Evolutionary conservation across 1,140 invertebrate genomes (phyloP).

Genomic region (Drosophila parabipectinata): DNA sequence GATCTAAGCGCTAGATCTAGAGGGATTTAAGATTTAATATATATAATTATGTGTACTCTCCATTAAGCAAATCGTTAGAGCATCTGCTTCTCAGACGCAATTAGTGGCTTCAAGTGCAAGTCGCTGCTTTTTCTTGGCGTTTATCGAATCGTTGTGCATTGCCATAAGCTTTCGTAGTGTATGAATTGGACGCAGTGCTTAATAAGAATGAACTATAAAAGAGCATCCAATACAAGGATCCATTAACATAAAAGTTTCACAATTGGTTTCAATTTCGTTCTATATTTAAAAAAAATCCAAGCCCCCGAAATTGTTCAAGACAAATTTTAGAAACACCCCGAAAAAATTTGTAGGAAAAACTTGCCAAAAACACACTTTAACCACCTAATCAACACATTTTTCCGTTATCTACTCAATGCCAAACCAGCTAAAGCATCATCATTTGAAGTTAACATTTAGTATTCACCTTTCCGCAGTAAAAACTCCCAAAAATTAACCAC

Average conservation of each 20-base stretch:
- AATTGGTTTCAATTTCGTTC: slow-evolving; percentile 83
- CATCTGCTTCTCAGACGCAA: slow-evolving; percentile 47
- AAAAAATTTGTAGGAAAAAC: slow-evolving; percentile 18
- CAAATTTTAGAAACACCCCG: slow-evolving; percentile 7
- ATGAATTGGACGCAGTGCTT: slow-evolving; percentile 70
- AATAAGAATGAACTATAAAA: slow-evolving; percentile 31
- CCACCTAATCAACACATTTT: slow-evolving; percentile 35
- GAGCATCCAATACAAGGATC: slow-evolving; percentile 46
- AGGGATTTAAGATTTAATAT: slow-evolving; percentile 8
- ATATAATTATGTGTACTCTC: slow-evolving; percentile 11
- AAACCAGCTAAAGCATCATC: slow-evolving; percentile 34
- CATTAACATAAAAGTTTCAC: slow-evolving; percentile 47
- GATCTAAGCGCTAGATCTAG: slow-evolving; percentile 2
- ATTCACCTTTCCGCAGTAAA: slow-evolving; percentile 35
- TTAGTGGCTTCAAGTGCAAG: slow-evolving; percentile 60
- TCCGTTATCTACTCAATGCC: slow-evolving; percentile 60
- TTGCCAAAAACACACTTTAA: slow-evolving; percentile 55
- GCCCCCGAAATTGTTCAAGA: slow-evolving; percentile 37
- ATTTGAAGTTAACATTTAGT: slow-evolving; percentile 26
- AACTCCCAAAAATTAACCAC: slow-evolving; percentile 35
- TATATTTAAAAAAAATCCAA: slow-evolving; percentile 71
- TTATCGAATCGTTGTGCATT: slow-evolving; percentile 30
- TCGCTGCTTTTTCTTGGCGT: slow-evolving; percentile 64
- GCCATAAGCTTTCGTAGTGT: slow-evolving; percentile 66
- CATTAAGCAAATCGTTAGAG: slow-evolving; percentile 22